Evolutionary conservation across 2,113 vertebrate species (phyloP).

Genomic region (Cettia cetti): DNA sequence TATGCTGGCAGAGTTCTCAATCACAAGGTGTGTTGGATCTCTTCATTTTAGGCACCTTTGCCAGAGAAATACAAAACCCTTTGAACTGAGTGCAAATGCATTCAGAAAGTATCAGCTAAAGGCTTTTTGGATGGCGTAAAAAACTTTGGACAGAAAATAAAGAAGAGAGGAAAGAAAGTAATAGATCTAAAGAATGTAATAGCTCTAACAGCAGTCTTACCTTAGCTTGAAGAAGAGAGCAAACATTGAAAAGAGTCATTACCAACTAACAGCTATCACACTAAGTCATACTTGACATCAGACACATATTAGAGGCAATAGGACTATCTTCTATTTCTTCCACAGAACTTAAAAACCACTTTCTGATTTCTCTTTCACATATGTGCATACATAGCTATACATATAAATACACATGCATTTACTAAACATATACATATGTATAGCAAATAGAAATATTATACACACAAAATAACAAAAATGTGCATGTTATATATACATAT

Average conservation of each 20-base stretch:
- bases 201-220: not conserved
- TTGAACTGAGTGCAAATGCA: not conserved
- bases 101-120: not conserved
- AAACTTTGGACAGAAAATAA: not conserved
- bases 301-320: not conserved
- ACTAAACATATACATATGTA: not conserved
- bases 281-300: not conserved
- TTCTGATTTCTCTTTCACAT: not conserved
- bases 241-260: not conserved
- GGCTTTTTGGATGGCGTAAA: not conserved
- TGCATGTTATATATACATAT: not conserved
- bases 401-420: not conserved
- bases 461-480: not conserved
- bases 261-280: not conserved
- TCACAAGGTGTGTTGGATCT: slow-evolving; percentile 1
- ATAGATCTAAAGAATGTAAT: not conserved
- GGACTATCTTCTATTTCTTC: not conserved
- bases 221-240: not conserved
- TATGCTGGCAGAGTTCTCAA: not conserved
- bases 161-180: not conserved
- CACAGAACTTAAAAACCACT: not conserved
- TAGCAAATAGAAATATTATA: not conserved
- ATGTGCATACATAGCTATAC: not conserved
- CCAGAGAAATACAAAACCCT: not conserved
- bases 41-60: not conserved